Evolutionary conservation across 2,797 vertebrate genomes (phyloP).

Genomic region (Helicolenus hilgendorfi): DNA sequence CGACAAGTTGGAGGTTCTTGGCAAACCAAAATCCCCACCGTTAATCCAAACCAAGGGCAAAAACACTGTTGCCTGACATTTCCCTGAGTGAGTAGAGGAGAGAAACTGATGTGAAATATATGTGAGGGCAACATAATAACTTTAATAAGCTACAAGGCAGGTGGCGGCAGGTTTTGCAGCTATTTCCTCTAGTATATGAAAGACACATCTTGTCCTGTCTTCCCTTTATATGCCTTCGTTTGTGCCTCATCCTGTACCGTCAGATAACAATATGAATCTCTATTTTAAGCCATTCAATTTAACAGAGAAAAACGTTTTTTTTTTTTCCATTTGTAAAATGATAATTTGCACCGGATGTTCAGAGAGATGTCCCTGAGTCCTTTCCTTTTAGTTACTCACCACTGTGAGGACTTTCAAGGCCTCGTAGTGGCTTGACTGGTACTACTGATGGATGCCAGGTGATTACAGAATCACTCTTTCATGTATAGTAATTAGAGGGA

Average conservation of each 20-base stretch:
- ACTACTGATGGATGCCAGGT: neutral
- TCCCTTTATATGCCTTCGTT: neutral
- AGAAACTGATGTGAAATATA: slow-evolving; percentile 14
- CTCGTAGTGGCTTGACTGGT: neutral
- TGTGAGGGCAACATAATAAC: neutral
- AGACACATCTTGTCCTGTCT: neutral
- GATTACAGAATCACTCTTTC: slow-evolving; percentile 16
- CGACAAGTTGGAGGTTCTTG: slow-evolving; percentile 23
- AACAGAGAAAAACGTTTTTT: neutral
- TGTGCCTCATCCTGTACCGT: neutral
- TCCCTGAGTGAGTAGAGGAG: neutral
- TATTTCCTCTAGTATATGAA: neutral
- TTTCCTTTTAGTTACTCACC: slow-evolving; percentile 7
- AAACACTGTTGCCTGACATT: slow-evolving; percentile 18
- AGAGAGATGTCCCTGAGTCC: neutral
- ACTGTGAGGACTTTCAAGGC: neutral
- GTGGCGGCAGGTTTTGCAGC: neutral
- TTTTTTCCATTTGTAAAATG: neutral
- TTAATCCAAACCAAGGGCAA: slow-evolving; percentile 49
- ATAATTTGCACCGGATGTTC: neutral
- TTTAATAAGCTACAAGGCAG: slow-evolving; percentile 35
- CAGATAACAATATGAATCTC: neutral
- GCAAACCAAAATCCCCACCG: slow-evolving; percentile 14
- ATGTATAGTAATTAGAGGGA: neutral
- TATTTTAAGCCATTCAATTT: neutral